Percentiles rank a stretch among this genome's conserved stretches.
phyloP scores from a whole-genome alignment of 2,113 vertebrate species.

The Steatornis caripensis region DNA sequence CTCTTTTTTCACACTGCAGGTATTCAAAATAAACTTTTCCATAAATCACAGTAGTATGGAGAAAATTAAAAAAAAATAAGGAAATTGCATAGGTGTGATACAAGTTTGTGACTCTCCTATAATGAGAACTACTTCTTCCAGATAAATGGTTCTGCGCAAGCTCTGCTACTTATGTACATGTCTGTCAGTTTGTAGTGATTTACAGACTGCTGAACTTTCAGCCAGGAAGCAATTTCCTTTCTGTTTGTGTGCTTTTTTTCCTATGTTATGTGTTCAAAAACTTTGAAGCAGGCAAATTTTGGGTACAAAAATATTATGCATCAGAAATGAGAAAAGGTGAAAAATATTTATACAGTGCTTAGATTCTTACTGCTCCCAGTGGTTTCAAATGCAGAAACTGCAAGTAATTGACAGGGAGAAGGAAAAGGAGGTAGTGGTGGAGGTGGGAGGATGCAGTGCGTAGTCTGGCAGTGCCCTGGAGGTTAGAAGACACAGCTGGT shows the following conservation, averaged over 20 bases:
- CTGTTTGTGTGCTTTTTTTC: neutral
- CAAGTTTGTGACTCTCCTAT: neutral
- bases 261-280: neutral
- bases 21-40: slow-evolving; percentile 36
- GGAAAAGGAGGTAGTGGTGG: neutral
- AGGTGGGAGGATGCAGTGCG: neutral
- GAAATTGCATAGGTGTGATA: neutral
- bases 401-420: neutral
- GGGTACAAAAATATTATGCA: neutral
- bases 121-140: neutral
- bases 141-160: neutral
- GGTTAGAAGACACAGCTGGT: neutral
- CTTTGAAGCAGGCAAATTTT: neutral
- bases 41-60: neutral
- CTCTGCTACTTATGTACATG: neutral
- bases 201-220: neutral
- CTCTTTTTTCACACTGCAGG: neutral
- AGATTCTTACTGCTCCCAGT: neutral
- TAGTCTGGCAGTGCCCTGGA: neutral
- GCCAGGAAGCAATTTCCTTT: neutral
- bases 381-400: neutral
- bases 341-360: neutral
- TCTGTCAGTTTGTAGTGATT: neutral
- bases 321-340: neutral
- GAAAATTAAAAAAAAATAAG: neutral